Evolutionary conservation across 2,888 invertebrate genomes (phyloP), one percentile per base, ranked within the genome.

Genomic region (Stenolophus ochropezus): DNA sequence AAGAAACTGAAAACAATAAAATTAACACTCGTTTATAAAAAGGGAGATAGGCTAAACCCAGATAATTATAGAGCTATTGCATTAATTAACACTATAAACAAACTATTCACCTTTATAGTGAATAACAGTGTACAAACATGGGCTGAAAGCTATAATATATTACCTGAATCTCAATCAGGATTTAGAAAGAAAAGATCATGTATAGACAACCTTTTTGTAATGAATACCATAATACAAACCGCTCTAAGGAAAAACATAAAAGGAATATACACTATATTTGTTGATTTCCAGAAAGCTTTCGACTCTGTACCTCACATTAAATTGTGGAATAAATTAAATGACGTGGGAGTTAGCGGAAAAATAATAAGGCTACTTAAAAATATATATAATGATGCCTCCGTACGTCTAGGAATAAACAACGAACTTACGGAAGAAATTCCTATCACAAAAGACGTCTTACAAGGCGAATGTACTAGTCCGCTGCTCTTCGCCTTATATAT

Each of bases 401-500:
- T 78, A n/a, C 49, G 14, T 47, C 4, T 65, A 11, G 14, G 21
- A 21, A 49, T 65, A 2, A 47, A 65, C 20, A 49, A 21, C 14
- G 23, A 49, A 20, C 23, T 49, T 4, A 74, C 42, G n/a, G 20
- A 47, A 6, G 18, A 33, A 49, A 74, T 74, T n/a, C 21, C 21
- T 3, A 49, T 65, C n/a, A 80, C 56, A 4, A 80, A 80, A 53
- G 73, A 56, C 6, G 71, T 69, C 2, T 27, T 79, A 23, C 71
- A 79, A 71, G 79, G 79, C 1, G 53, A 79, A 51, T 23, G 65
- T 23, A 27, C 42, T 14, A 65, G 47, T 8, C 80, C 80, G 4
- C 11, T 80, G 11, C 27, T 80, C 42, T 80, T 80, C 18, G 58
- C 80, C 4, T 11, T 80, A 27, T 80, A 61, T n/a, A n/a, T n/a